Conservation (phyloP, 2,797 vertebrate genomes). For the Ibycter americanus region DNA sequence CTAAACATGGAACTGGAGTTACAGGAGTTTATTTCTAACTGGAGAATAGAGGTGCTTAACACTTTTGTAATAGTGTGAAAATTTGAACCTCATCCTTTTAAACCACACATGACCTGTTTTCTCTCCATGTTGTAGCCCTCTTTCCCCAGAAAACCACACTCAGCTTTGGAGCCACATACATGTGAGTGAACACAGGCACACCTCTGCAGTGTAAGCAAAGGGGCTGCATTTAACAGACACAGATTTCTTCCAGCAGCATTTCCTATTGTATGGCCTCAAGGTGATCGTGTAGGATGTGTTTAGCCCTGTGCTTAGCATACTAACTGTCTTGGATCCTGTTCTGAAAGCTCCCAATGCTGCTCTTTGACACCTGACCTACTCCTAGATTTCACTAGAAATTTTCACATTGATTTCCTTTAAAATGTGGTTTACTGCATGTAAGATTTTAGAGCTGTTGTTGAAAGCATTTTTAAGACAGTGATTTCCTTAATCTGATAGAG, state of each 20-base stretch:
- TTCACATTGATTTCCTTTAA: not conserved
- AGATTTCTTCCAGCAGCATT: not conserved
- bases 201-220: not conserved
- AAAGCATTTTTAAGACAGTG: not conserved
- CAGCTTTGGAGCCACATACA: not conserved
- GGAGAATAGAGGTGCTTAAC: not conserved
- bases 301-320: not conserved
- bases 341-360: not conserved
- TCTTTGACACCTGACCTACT: not conserved
- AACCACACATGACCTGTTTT: not conserved
- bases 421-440: not conserved
- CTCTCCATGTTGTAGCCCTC: not conserved
- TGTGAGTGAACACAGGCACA: not conserved
- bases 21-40: not conserved
- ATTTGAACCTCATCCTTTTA: not conserved
- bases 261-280: fast-evolving
- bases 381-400: not conserved
- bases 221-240: not conserved
- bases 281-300: not conserved
- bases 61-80: not conserved
- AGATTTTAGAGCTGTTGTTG: not conserved
- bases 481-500: not conserved
- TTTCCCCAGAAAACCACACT: not conserved
- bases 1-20: not conserved
- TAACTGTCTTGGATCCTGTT: not conserved